Conservation (phyloP, 1,140 invertebrate genomes). For the Zaprionus davidi region DNA sequence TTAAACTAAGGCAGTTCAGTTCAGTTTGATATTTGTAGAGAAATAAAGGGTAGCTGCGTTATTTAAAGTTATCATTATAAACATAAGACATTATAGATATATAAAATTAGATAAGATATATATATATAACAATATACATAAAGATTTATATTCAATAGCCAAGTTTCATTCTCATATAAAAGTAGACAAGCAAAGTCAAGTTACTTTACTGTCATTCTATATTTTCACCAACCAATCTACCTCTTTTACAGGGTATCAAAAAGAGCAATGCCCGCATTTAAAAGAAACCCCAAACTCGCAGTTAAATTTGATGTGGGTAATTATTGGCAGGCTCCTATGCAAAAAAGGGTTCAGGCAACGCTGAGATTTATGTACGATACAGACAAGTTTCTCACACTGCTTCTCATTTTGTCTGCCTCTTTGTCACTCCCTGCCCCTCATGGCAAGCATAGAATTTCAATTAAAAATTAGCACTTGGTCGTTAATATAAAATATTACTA, state of each 20-base stretch:
- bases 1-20: too few relatives aligned
- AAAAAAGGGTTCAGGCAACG: conserved; percentile 52
- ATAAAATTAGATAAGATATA: too few relatives aligned
- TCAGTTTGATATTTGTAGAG: too few relatives aligned
- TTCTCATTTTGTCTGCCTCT: not conserved
- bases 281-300: not conserved
- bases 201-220: too few relatives aligned
- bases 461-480: conserved; percentile 77
- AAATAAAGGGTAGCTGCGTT: too few relatives aligned
- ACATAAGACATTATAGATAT: too few relatives aligned
- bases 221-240: not conserved
- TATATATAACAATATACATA: too few relatives aligned
- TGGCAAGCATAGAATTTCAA: conserved; percentile 71
- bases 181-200: too few relatives aligned
- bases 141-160: too few relatives aligned
- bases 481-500: conserved; percentile 81
- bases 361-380: conserved; percentile 56
- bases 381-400: not conserved
- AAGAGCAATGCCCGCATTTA: not conserved
- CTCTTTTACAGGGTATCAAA: not conserved
- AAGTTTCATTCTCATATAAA: too few relatives aligned
- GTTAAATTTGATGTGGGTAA: conserved; percentile 68
- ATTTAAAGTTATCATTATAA: not conserved
- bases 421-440: not conserved
- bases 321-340: conserved; percentile 58